Evolutionary conservation across 1,140 invertebrate species (phyloP).

Genomic region (Branchinecta lindahli): DNA sequence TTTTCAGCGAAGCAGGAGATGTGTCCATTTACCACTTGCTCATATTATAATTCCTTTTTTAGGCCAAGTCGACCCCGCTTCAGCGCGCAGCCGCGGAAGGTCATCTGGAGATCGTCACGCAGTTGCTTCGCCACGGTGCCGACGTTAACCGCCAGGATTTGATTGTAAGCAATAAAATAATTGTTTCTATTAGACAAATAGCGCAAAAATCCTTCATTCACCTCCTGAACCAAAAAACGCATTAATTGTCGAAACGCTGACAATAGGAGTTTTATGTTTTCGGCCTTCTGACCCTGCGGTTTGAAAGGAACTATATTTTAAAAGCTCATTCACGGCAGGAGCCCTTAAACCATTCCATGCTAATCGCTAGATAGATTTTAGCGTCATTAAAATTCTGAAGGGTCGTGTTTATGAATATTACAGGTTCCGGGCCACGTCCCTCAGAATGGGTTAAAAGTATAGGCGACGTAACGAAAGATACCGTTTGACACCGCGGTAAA

Average conservation of each 20-base stretch:
- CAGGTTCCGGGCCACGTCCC: no score
- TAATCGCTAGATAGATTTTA: no score
- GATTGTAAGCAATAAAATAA: conserved; percentile 39
- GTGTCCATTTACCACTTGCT: neutral
- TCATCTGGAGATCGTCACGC: conserved; percentile 52
- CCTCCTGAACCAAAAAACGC: neutral
- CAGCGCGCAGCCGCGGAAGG: conserved; percentile 70
- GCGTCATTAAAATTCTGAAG: no score
- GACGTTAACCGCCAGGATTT: conserved; percentile 57
- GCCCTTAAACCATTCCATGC: no score
- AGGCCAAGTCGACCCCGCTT: conserved; percentile 56
- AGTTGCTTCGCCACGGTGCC: conserved; percentile 50
- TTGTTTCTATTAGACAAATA: neutral
- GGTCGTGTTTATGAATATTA: no score
- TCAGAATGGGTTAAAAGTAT: no score
- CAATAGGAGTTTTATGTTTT: no score
- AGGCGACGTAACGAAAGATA: no score
- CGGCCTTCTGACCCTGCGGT: no score
- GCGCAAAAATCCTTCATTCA: conserved; percentile 15
- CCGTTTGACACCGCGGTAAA: no score
- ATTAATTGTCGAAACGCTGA: neutral
- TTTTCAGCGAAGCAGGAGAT: neutral
- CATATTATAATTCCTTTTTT: conserved; percentile 27
- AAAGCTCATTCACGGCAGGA: no score
- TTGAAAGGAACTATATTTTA: no score